phyloP scores from a whole-genome alignment of 2,888 invertebrate species.

The Crioceris asparagi region DNA sequence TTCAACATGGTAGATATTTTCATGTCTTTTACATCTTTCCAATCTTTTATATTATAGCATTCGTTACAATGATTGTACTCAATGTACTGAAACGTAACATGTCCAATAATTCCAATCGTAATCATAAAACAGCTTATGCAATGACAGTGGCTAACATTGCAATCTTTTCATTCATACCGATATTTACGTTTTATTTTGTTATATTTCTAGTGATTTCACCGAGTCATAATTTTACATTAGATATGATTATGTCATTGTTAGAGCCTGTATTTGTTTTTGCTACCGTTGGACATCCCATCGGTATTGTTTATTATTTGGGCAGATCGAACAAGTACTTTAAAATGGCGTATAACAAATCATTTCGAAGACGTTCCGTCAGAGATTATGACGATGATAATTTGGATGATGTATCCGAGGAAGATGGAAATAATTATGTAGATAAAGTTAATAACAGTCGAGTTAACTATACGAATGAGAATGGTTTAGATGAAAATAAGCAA shows the following conservation, averaged over 20 bases:
- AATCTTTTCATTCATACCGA: slow-evolving; percentile 10
- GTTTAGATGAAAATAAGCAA: neutral
- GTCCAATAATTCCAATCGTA: neutral
- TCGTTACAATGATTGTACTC: slow-evolving; percentile 6
- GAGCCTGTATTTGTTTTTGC: slow-evolving; percentile 9
- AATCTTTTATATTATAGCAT: slow-evolving; percentile 9
- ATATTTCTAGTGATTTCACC: neutral
- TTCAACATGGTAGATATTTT: no score
- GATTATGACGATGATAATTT: slow-evolving; percentile 15
- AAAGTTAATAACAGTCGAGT: neutral
- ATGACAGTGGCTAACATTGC: slow-evolving; percentile 11
- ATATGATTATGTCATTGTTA: slow-evolving; percentile 6
- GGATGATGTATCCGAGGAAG: slow-evolving; percentile 13
- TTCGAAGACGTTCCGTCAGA: slow-evolving; percentile 13
- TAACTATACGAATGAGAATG: slow-evolving; percentile 5
- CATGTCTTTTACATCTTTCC: no score
- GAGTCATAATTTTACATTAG: neutral
- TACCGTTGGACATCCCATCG: slow-evolving; percentile 9
- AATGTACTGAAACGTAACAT: slow-evolving; percentile 10
- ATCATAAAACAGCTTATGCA: slow-evolving; percentile 9
- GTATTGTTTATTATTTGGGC: slow-evolving; percentile 15
- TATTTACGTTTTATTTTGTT: slow-evolving; percentile 8
- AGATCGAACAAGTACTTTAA: slow-evolving; percentile 18
- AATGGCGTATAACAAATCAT: slow-evolving; percentile 16
- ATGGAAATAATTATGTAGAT: slow-evolving; percentile 4